phyloP scores from a whole-genome alignment of 2,113 vertebrate species.

The Phodopus roborovskii region DNA sequence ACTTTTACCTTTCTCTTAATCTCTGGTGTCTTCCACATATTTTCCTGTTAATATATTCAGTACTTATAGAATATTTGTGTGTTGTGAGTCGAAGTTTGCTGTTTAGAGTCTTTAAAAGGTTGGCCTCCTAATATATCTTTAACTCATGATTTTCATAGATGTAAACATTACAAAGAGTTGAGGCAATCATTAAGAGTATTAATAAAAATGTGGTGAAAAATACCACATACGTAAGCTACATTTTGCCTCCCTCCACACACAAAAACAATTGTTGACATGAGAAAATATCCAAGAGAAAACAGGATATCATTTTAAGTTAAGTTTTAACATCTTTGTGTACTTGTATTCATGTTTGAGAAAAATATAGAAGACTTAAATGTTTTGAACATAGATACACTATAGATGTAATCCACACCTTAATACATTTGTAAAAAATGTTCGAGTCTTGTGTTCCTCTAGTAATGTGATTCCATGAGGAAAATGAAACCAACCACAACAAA shows the following conservation, averaged over 20 bases:
- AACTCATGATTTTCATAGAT: conserved; percentile 28
- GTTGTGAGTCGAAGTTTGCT: background rate
- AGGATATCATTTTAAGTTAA: background rate
- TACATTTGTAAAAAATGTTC: conserved; percentile 47
- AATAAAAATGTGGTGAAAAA: conserved; percentile 46
- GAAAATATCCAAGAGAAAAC: conserved; percentile 41
- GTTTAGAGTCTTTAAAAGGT: conserved; percentile 22
- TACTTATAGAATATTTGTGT: conserved; percentile 27
- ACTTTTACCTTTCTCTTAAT: conserved; percentile 31
- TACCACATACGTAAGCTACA: background rate
- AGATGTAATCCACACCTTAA: conserved; percentile 13
- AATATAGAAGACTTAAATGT: conserved; percentile 25
- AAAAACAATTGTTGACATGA: background rate
- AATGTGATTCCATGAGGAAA: conserved; percentile 58
- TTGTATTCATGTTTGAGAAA: conserved; percentile 52
- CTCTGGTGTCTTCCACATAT: conserved; percentile 31
- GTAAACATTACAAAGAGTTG: conserved; percentile 17
- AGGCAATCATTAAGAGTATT: background rate
- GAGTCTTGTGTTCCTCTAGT: conserved; percentile 46
- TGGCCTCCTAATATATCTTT: conserved; percentile 44
- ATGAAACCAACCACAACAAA: conserved; percentile 66
- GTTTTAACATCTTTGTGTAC: conserved; percentile 48
- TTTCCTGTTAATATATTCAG: conserved; percentile 13
- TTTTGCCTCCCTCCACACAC: background rate
- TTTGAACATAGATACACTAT: conserved; percentile 63